A percentile compares a stretch with the other conserved stretches of the same genome.
Conservation (phyloP, 2,113 vertebrate species). For the Mirounga angustirostris region DNA sequence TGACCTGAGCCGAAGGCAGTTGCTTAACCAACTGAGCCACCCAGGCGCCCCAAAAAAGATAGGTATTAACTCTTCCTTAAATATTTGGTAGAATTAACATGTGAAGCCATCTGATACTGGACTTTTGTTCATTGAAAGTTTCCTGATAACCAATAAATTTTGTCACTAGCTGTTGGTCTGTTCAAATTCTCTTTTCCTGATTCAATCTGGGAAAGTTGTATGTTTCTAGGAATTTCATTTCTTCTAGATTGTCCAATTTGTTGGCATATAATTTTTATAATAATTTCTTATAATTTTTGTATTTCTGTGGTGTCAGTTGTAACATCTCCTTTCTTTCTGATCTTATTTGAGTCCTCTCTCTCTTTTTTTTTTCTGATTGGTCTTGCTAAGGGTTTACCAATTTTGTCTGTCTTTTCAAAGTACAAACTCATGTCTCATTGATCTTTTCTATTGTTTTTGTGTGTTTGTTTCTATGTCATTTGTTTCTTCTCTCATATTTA, state of each 20-base stretch:
- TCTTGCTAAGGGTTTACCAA: not conserved
- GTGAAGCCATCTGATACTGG: not conserved
- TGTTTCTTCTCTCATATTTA: not conserved
- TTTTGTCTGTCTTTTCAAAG: not conserved
- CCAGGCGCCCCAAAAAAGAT: not conserved
- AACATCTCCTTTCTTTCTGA: not conserved
- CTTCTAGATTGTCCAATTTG: not conserved
- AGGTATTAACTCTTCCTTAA: not conserved
- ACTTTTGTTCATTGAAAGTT: not conserved
- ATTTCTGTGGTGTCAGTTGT: not conserved
- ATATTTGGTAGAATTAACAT: not conserved
- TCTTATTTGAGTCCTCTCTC: not conserved
- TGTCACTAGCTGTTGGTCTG: not conserved
- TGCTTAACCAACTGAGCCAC: too few species aligned
- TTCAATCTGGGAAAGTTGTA: not conserved
- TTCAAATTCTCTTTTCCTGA: not conserved
- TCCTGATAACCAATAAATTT: not conserved
- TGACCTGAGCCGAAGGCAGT: too few species aligned
- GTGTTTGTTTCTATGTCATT: not conserved
- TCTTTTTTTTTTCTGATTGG: not conserved
- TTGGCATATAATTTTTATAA: not conserved
- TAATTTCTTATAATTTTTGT: not conserved
- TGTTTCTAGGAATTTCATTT: not conserved
- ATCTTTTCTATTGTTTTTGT: not conserved
- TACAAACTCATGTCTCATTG: not conserved